Evolutionary conservation across 2,113 vertebrate genomes (phyloP), one percentile per base, ranked within the genome.

Genomic region (Caranx melampygus): DNA sequence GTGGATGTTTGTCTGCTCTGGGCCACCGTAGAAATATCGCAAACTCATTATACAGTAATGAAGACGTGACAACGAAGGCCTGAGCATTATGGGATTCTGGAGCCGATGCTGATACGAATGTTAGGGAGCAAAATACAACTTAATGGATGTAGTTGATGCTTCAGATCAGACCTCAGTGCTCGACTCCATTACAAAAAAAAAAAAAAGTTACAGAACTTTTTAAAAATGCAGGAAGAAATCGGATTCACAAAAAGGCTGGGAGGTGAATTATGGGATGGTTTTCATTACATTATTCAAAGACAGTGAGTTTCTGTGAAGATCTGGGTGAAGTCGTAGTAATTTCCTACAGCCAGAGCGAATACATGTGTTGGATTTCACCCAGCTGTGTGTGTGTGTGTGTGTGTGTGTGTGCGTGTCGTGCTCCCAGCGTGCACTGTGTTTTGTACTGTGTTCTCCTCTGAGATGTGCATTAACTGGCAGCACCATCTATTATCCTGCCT

Each of bases 401-500:
- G n/a, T 49, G 51, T 65, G 63, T 35, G 52, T 81, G 60, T 49
- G 18, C 65, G 62, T n/a, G n/a, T n/a, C n/a, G n/a, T 65, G 18
- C n/a, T 69, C 62, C 70, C 47, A 37, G 65, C 42, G 37, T 47
- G 65, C 54, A 40, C 51, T 72, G 21, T 51, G 60, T n/a, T n/a
- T 59, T 73, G 40, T 21, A 51, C 34, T 20, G 52, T 66, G 21
- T 69, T 72, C 18, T 72, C 81, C 63, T 74, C 64, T 31, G 70
- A 78, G 51, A 64, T 61, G 33, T 60, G 54, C 60, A 21, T 55
- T 33, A 60, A 60, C 51, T 73, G 33, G n/a, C 33, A 78, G 54
- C 65, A n/a, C 6, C 68, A 72, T 81, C 18, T 37, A 72, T 81
- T 81, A 76, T 51, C 14, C 34, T 16, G 33, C 42, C 42, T 62